These are phyloP conservation scores for Saturnia pavonia DNA, from an alignment of 2,888 invertebrate species.

Conservation along the genomic window DNA sequence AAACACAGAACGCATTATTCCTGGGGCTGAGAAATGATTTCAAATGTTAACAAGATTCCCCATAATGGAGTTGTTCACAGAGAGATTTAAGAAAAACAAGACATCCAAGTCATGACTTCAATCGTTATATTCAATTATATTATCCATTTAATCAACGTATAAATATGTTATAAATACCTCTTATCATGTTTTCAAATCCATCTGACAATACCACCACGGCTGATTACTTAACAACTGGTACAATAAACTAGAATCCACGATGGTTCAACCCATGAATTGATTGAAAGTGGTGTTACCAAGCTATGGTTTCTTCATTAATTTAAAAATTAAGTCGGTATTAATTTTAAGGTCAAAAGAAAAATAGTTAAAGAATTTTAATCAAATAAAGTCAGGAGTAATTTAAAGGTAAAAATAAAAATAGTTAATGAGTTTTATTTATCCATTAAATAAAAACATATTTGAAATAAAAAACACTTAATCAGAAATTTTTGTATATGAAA, in stretches of 20 bases:
- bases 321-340: not conserved
- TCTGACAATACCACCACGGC: not conserved
- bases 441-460: not conserved
- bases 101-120: constrained; percentile 41
- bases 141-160: constrained; percentile 33
- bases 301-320: not conserved
- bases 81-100: constrained; percentile 80
- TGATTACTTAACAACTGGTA: not conserved
- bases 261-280: not conserved
- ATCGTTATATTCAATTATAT: constrained; percentile 60
- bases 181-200: not conserved
- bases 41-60: constrained; percentile 80
- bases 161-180: not conserved
- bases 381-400: no score
- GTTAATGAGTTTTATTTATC: no score
- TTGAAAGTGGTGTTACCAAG: no score
- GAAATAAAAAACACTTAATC: not conserved
- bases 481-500: not conserved
- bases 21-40: constrained; percentile 77
- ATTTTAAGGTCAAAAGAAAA: no score
- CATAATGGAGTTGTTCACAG: constrained; percentile 77
- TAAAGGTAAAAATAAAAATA: no score
- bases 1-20: constrained; percentile 80
- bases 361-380: no score
- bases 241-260: not conserved